A percentile compares a stretch with the other conserved stretches of the same genome.
Evolutionary conservation across 1,140 invertebrate genomes (phyloP).

Genomic region (Pogonomyrmex californicus): DNA sequence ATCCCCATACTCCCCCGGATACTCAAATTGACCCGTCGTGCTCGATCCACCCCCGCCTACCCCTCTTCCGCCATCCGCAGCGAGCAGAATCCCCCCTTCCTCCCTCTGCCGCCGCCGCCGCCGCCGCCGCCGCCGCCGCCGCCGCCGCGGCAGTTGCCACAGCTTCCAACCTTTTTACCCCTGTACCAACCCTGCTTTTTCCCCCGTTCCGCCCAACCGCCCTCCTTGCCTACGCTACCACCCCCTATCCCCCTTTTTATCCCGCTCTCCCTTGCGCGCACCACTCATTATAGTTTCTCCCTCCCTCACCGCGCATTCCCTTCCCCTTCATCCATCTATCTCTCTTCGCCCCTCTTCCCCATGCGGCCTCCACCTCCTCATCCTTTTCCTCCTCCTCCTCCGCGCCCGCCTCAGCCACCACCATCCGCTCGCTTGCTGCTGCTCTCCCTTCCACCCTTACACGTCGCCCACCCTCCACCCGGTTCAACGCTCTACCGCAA

Average conservation of each 20-base stretch:
- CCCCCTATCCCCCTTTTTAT: slow-evolving; percentile 75
- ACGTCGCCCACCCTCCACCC: slow-evolving; percentile 71
- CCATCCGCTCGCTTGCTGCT: slow-evolving; percentile 60
- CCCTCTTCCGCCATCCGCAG: slow-evolving; percentile 60
- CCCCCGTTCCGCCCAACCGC: slow-evolving; percentile 63
- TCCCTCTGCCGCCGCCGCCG: slow-evolving; percentile 55
- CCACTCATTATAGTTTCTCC: slow-evolving; percentile 84
- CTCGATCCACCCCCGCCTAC: slow-evolving; percentile 73
- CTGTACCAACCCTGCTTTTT: slow-evolving; percentile 71
- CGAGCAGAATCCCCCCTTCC: slow-evolving; percentile 49
- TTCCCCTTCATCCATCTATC: slow-evolving; percentile 49
- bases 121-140: slow-evolving; percentile 36
- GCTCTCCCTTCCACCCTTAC: slow-evolving; percentile 73
- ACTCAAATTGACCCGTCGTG: slow-evolving; percentile 80
- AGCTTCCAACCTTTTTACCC: slow-evolving; percentile 85
- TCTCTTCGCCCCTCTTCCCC: slow-evolving; percentile 58
- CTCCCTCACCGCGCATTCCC: slow-evolving; percentile 59
- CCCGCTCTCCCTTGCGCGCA: slow-evolving; percentile 80
- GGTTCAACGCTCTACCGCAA: slow-evolving; percentile 82
- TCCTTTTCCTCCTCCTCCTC: slow-evolving; percentile 50
- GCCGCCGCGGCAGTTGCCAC: slow-evolving; percentile 74
- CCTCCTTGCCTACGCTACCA: slow-evolving; percentile 52
- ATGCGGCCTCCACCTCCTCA: slow-evolving; percentile 48
- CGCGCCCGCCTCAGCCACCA: slow-evolving; percentile 64
- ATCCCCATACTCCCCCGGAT: slow-evolving; percentile 64